phyloP scores from a whole-genome alignment of 2,113 vertebrate species.

The Elgaria multicarinata region DNA sequence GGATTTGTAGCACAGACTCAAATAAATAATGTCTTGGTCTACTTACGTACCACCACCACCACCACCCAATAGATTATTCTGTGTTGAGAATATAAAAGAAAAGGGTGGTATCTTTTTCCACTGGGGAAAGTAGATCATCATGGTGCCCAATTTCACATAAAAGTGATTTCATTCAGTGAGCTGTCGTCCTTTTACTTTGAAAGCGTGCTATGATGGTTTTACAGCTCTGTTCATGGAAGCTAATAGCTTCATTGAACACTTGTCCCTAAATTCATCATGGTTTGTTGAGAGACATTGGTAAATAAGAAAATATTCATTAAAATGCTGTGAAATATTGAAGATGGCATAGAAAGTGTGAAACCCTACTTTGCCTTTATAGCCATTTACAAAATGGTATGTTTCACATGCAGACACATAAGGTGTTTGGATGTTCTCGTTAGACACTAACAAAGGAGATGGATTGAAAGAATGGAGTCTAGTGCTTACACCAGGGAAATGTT shows the following conservation, averaged over 20 bases:
- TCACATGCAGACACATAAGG: neutral
- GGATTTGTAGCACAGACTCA: neutral
- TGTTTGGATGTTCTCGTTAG: neutral
- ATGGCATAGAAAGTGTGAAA: neutral
- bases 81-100: neutral
- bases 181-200: slow-evolving; percentile 11
- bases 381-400: neutral
- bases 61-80: neutral
- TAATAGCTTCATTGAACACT: slow-evolving; percentile 12
- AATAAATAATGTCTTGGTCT: neutral
- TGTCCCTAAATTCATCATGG: neutral
- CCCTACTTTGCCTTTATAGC: neutral
- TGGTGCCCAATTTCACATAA: fast-evolving
- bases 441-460: neutral
- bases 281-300: neutral
- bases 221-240: slow-evolving; percentile 10
- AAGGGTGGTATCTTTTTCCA: neutral
- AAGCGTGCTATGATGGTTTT: neutral
- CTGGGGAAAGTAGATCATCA: neutral
- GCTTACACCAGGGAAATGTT: neutral
- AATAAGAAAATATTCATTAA: slow-evolving; percentile 2
- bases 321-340: neutral
- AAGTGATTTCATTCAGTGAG: neutral
- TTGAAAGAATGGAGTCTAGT: neutral
- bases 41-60: neutral